Evolutionary conservation across 2,888 invertebrate species (phyloP).

Genomic region (Habrosyne pyritoides): DNA sequence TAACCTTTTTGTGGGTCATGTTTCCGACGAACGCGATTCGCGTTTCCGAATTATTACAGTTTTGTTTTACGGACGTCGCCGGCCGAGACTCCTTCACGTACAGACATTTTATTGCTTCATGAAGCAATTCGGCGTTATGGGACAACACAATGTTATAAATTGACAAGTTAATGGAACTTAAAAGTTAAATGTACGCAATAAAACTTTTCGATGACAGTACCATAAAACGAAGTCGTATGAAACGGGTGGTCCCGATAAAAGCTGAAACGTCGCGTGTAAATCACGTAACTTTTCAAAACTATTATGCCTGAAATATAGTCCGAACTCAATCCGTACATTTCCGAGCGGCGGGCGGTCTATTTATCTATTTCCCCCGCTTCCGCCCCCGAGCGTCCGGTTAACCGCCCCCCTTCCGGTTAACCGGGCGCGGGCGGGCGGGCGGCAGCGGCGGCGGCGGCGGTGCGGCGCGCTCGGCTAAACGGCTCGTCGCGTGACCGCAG

Average conservation of each 20-base stretch:
- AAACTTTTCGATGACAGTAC: conserved; percentile 69
- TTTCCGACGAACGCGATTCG: conserved; percentile 56
- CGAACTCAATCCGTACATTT: conserved; percentile 83
- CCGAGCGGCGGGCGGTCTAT: conserved; percentile 82
- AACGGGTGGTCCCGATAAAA: conserved; percentile 70
- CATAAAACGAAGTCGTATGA: conserved; percentile 69
- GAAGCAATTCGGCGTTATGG: conserved; percentile 34
- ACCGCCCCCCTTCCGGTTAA: conserved; percentile 83
- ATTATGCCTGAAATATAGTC: conserved; percentile 83
- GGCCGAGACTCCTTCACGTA: conserved; percentile 27
- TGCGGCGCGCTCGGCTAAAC: conserved; percentile 81
- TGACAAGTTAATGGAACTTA: conserved; percentile 56
- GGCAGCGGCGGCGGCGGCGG: conserved; percentile 67
- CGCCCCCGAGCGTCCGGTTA: conserved; percentile 83
- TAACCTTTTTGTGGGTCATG: conserved; percentile 54
- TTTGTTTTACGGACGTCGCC: conserved; percentile 45
- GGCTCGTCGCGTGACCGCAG: conserved; percentile 84
- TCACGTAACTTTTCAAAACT: conserved; percentile 82
- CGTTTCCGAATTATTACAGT: conserved; percentile 58
- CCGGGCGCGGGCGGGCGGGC: conserved; percentile 57
- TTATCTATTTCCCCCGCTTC: conserved; percentile 84
- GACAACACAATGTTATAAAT: conserved; percentile 50
- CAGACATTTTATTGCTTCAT: conserved; percentile 37
- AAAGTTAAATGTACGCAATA: conserved; percentile 65
- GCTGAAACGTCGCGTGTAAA: conserved; percentile 79